Evolutionary conservation across 2,113 vertebrate species (phyloP), one percentile per base, ranked within the genome.

Genomic region (Ammospiza nelsoni): DNA sequence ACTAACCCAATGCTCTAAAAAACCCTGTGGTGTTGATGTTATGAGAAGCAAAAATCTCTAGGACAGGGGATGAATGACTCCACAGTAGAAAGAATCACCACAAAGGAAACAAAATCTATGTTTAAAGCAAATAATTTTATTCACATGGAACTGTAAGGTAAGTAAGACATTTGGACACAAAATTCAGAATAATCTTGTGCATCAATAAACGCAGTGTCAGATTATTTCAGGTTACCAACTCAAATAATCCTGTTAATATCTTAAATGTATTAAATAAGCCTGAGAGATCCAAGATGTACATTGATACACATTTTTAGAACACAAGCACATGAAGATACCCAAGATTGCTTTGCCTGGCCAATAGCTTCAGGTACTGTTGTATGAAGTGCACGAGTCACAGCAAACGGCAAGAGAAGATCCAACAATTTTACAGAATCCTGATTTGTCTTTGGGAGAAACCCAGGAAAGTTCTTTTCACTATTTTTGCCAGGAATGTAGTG

Each of bases 71-170:
- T 3, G 11, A 76, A 85, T 48, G 1, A 46, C 27, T 80, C 12
- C 28, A 29, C 1, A 3, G 12, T 33, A 77, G 16, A 39, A 4
- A 51, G 3, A 83, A 77, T 54, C 51, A 80, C 25, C 62, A 35
- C 33, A 66, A 84, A 86, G 22, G 16, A 86, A 77, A 92, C 0
- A 0, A 84, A 88, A 52, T 1, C 2, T 28, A 2, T 24, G 7
- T 73, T 93, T 69, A 54, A 23, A 59, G 39, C 16, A n/a, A 85
- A 48, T 4, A 19, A 63, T 84, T 90, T 94, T 90, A 86, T 93
- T 94, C 6, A 29, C 6, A 28, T 13, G 12, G 28, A 83, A 55
- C 35, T 61, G 21, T 46, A 77, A 61, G 59, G 9, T 41, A 65
- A 72, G 6, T 3, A n/a, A 89, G 71, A 41, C 28, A 84, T 16